Percentiles rank a stretch among this genome's conserved stretches.
These are phyloP conservation scores for Nephotettix cincticeps DNA, from an alignment of 1,140 invertebrate genomes.

Conservation along the genomic window DNA sequence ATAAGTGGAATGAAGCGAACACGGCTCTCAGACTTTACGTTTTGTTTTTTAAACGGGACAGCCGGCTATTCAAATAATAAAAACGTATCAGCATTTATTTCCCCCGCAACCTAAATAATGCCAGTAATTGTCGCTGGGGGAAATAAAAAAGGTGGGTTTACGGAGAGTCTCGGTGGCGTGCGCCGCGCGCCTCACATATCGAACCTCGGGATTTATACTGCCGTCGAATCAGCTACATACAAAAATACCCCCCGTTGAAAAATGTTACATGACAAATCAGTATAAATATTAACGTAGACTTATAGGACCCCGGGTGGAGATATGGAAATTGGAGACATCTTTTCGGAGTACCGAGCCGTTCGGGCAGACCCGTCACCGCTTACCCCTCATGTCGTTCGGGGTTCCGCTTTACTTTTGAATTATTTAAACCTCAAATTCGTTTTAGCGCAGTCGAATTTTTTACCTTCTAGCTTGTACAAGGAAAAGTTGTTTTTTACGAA, in stretches of 20 bases:
- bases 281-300: constrained; percentile 29
- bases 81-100: neutral
- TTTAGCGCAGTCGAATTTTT: no score
- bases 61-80: neutral
- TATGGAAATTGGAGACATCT: constrained; percentile 22
- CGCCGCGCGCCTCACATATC: neutral
- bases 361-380: neutral
- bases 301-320: constrained; percentile 8
- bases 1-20: constrained; percentile 1
- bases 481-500: no score
- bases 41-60: constrained; percentile 21
- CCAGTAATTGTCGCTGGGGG: neutral
- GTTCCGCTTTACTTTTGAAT: no score
- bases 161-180: neutral
- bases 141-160: neutral
- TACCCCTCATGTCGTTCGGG: no score
- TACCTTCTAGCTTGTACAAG: no score
- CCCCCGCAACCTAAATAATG: neutral
- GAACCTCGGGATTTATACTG: constrained; percentile 21
- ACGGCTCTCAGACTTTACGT: neutral
- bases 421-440: no score
- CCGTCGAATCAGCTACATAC: constrained; percentile 20
- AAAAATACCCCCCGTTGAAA: constrained; percentile 25
- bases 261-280: constrained; percentile 31
- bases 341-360: constrained; percentile 7